Conservation (phyloP, 2,113 vertebrate genomes). For the Calyptomena viridis region DNA sequence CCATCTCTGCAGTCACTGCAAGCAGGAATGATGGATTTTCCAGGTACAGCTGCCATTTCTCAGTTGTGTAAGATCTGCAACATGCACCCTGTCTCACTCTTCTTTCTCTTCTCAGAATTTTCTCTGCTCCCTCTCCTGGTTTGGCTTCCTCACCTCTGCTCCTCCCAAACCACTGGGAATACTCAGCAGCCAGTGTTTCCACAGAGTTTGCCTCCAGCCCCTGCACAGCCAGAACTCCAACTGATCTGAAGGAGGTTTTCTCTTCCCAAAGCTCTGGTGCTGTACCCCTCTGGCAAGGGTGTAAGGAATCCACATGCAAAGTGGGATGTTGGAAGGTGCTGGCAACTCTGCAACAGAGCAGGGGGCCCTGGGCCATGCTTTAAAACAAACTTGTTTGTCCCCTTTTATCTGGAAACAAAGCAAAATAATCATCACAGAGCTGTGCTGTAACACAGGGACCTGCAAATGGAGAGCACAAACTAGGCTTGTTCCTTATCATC, state of each 20-base stretch:
- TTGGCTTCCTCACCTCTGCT: slow-evolving; percentile 38
- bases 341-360: not conserved
- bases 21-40: not conserved
- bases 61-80: not conserved
- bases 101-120: not conserved
- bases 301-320: not conserved
- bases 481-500: not conserved
- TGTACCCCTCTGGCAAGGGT: not conserved
- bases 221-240: not conserved
- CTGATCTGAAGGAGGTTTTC: not conserved
- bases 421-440: not conserved
- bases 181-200: slow-evolving; percentile 14
- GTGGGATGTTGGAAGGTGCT: not conserved
- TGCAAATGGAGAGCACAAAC: not conserved
- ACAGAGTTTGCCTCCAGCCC: not conserved
- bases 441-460: not conserved
- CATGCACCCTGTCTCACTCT: not conserved
- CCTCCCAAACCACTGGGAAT: slow-evolving; percentile 47
- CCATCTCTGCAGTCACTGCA: not conserved
- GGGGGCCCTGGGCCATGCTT: not conserved
- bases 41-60: not conserved
- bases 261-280: not conserved
- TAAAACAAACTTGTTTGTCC: not conserved
- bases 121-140: not conserved
- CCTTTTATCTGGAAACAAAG: slow-evolving; percentile 3